Base-by-base conservation (phyloP, 1,140 invertebrate species). In the Phenacoccus solenopsis region DNA sequence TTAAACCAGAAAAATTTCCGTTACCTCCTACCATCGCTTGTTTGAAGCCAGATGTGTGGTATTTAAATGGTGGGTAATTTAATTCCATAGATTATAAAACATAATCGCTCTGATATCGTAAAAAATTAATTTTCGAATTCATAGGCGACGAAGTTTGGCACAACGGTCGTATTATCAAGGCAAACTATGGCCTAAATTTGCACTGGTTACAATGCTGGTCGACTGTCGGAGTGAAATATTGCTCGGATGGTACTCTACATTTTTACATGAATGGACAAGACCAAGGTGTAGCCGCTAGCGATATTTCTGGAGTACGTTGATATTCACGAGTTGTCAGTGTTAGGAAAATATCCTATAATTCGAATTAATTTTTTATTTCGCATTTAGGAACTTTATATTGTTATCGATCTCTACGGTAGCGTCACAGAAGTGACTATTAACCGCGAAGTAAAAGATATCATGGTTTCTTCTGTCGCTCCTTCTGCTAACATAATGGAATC, bases 201-300 rank as follows among this genome's bases (percentile, higher is more conserved):
- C 88, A 91, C 73, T 90, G 90, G 86, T 76, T 96, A 5, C 81
- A 88, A 25, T 82, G 86, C 1, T 89, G 89, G 0, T 90, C 89
- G 57, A 61, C 79, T 68, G 76, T 86, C 32, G 84, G 84, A 27
- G 75, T 86, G 2, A 80, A 81, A 71, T 74, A 80, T 27, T 77
- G 77, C 69, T 72, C 75, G 7, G 84, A 86, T 75, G 80, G 80
- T 20, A 79, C 79, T 2, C 78, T 86, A 72, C 82, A 81, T 72
- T 75, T 86, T 25, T 83, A 84, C 70, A 80, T 94, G 0, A 93
- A 95, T 78, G 89, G 90, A 0, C 88, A 91, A 78, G 90, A 94
- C 75, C 84, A 92, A 77, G 88, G 90, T n/a, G 82, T 89, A n/a
- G 88, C 88, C 24, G 88, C 88, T 22, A 81, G 82, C n/a, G 86